These are phyloP conservation scores for Napeogenes inachia DNA, from an alignment of 2,888 invertebrate species.

Conservation along the genomic window DNA sequence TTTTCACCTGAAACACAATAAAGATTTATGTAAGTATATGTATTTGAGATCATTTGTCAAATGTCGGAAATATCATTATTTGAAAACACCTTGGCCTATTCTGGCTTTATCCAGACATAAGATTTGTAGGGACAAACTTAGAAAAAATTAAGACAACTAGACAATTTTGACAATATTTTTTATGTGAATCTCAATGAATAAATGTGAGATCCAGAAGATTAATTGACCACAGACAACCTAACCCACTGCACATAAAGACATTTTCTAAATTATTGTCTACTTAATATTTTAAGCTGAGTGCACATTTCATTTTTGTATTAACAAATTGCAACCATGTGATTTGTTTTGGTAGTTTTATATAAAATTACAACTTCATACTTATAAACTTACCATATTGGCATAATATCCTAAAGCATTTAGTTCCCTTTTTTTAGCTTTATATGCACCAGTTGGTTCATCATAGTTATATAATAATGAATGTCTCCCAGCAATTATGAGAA, in stretches of 20 bases:
- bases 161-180: too few relatives aligned
- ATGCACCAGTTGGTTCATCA: slow-evolving; percentile 73
- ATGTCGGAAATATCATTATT: background rate
- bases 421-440: slow-evolving; percentile 80
- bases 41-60: background rate
- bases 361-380: background rate
- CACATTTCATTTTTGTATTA: background rate
- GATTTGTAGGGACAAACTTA: too few relatives aligned
- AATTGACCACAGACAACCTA: too few relatives aligned
- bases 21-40: slow-evolving; percentile 1
- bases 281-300: too few relatives aligned
- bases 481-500: slow-evolving; percentile 78
- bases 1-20: slow-evolving; percentile 67
- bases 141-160: too few relatives aligned
- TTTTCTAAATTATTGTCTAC: too few relatives aligned
- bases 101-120: too few relatives aligned
- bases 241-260: too few relatives aligned
- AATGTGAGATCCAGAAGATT: too few relatives aligned
- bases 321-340: background rate
- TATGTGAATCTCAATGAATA: too few relatives aligned
- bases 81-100: too few relatives aligned
- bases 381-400: slow-evolving; percentile 71
- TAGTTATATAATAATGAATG: slow-evolving; percentile 77
- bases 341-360: background rate
- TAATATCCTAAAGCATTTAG: slow-evolving; percentile 78